Conservation (phyloP, 2,797 vertebrate genomes). For the Mus caroli region DNA sequence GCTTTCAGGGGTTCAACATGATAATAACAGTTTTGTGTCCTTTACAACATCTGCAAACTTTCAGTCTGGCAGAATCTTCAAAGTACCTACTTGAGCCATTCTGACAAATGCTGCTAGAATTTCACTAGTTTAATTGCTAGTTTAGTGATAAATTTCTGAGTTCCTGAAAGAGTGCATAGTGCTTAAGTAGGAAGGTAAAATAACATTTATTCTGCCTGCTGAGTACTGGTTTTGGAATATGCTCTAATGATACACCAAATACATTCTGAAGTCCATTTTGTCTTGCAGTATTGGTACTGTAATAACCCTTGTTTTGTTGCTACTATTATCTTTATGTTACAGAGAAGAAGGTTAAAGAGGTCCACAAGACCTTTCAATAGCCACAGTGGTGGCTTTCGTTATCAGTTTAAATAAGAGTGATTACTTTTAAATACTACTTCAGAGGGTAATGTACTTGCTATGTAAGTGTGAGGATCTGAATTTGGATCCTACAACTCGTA, state of each 20-base stretch:
- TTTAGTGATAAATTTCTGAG: neutral
- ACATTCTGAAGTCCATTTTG: neutral
- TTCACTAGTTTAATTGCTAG: neutral
- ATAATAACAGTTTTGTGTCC: neutral
- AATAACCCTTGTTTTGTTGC: neutral
- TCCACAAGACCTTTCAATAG: neutral
- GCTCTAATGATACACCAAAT: neutral
- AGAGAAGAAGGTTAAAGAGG: neutral
- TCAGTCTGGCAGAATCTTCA: neutral
- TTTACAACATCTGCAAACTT: neutral
- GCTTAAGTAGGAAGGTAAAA: neutral
- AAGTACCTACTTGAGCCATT: neutral
- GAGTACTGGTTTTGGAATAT: neutral
- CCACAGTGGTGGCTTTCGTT: neutral
- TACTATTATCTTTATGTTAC: neutral
- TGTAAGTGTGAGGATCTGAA: neutral
- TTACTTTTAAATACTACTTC: slow-evolving; percentile 8
- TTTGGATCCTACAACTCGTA: neutral
- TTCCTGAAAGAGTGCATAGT: neutral
- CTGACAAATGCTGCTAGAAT: neutral
- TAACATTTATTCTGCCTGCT: neutral
- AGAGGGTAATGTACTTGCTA: neutral
- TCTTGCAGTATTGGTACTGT: neutral
- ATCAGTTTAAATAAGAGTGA: neutral
- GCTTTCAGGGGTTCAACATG: neutral